Conservation (phyloP, 1,140 invertebrate genomes). For the Limonius californicus region DNA sequence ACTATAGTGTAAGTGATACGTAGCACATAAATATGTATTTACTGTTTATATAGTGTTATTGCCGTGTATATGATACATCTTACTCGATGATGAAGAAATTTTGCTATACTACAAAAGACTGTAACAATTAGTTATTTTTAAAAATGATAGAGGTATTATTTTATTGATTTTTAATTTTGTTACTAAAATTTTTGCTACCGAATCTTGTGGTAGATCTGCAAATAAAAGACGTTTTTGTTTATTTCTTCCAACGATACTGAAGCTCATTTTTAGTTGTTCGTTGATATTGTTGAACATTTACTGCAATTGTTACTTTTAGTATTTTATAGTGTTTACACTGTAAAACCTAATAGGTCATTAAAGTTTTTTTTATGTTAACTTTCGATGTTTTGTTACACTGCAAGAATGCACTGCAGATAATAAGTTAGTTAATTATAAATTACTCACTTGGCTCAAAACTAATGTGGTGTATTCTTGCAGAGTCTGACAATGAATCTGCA, state of each 20-base stretch:
- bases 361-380: slow-evolving; percentile 19
- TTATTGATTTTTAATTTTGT: neutral
- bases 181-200: too few relatives aligned
- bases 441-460: too few relatives aligned
- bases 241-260: too few relatives aligned
- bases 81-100: neutral
- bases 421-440: slow-evolving; percentile 9
- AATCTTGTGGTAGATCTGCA: too few relatives aligned
- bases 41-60: slow-evolving; percentile 5
- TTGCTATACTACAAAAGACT: slow-evolving; percentile 10
- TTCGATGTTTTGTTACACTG: slow-evolving; percentile 23
- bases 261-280: neutral
- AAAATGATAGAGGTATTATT: neutral
- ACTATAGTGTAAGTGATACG: neutral
- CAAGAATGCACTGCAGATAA: slow-evolving; percentile 41
- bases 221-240: too few relatives aligned
- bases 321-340: slow-evolving; percentile 8
- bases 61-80: too few relatives aligned
- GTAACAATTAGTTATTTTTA: neutral
- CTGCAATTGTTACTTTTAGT: slow-evolving; percentile 1
- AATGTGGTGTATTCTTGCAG: slow-evolving; percentile 62
- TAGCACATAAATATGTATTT: slow-evolving; percentile 1
- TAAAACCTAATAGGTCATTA: slow-evolving; percentile 24
- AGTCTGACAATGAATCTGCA: slow-evolving; percentile 65
- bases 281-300: neutral